Base-by-base conservation (phyloP, 2,113 vertebrate genomes). In the Oryzias curvinotus region DNA sequence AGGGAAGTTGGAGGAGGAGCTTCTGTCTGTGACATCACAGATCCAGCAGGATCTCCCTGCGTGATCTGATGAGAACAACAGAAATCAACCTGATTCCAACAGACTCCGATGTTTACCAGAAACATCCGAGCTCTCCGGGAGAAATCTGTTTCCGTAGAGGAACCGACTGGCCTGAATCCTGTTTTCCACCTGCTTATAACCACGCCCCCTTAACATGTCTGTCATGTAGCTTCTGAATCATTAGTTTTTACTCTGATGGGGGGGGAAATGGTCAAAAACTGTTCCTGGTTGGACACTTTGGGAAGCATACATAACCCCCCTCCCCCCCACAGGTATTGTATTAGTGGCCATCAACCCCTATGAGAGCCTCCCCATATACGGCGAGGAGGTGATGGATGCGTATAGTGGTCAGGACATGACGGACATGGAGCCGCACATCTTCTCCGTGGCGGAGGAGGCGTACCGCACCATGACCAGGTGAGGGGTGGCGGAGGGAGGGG, bases 341-440 rank as follows among this genome's bases (percentile, higher is more conserved):
- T 68, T 93, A 7, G 92, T 93, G 47, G 92, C 92, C 25, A 80
- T 93, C 42, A 93, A 93, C 60, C 93, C 92, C 1, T 93, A 93
- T 25, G 90, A 93, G 16, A 81, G 90, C 68, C 86, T 93, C 4
- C 90, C 90, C 65, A 90, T 93, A 43, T 93, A 93, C 18, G 93
- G 93, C 10, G 87, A 93, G 73, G 92, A 93, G 74, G 92, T 93
- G 53, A 92, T 93, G 0, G 91, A 93, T 3, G 93, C 92, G 1
- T 93, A 93, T 81, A 92, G 89, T 4, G 92, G 92, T 14, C 92
- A 93, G 75, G 90, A 92, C 78, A 90, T 83, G 80, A 86, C 84
- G 1, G 90, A 93, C 72, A 91, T 93, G 90, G 93, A 93, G 52
- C 93, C 93, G 18, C 93, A 93, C 71, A 91, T 93, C 63, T 93